Conservation (phyloP, 2,113 vertebrate species). For the Nothocercus julius region DNA sequence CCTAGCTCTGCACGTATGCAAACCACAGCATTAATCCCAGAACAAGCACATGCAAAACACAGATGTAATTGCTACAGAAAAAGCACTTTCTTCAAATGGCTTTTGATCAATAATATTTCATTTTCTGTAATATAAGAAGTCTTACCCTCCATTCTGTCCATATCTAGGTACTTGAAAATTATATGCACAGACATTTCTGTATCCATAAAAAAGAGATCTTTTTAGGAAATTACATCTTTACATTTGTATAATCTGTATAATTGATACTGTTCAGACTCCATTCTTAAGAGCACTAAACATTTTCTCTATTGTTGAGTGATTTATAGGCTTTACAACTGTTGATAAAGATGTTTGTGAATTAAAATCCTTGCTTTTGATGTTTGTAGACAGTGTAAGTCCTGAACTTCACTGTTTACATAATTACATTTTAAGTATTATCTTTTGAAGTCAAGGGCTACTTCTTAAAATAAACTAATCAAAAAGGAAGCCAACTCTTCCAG, state of each 20-base stretch:
- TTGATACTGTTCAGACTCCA: neutral
- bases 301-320: neutral
- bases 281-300: neutral
- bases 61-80: neutral
- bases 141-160: neutral
- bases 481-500: constrained; percentile 45
- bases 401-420: constrained; percentile 35
- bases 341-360: constrained; percentile 20
- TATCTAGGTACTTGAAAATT: neutral
- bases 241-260: neutral
- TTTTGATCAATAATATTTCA: neutral
- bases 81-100: neutral
- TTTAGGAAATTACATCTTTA: neutral
- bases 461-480: constrained; percentile 45
- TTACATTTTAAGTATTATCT: constrained; percentile 44
- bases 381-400: neutral
- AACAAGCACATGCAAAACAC: neutral
- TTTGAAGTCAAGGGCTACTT: constrained; percentile 6
- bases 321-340: constrained; percentile 16
- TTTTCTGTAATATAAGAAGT: neutral
- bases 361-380: constrained; percentile 23
- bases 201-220: accelerated
- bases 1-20: neutral
- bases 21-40: neutral
- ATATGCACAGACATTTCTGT: neutral